These are phyloP conservation scores for Tachysurus vachellii DNA, from an alignment of 2,113 vertebrate genomes.

Conservation along the genomic window DNA sequence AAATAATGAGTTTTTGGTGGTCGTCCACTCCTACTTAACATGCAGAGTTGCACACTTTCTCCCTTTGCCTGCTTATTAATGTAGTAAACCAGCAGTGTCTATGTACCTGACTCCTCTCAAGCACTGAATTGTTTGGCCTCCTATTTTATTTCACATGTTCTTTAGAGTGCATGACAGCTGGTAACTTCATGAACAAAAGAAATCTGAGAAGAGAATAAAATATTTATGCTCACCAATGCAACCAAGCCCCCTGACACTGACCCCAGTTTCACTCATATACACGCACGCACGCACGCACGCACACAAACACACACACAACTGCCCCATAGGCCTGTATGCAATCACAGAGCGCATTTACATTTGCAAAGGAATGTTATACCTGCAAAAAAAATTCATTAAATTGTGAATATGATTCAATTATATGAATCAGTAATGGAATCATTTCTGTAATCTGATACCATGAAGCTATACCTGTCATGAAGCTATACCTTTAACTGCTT, in stretches of 20 bases:
- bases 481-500: background rate
- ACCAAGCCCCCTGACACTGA: conserved; percentile 47
- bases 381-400: background rate
- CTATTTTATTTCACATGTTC: conserved; percentile 18
- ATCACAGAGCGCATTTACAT: conserved; percentile 20
- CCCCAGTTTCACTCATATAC: conserved; percentile 24
- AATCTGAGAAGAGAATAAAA: conserved; percentile 69
- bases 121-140: conserved; percentile 15
- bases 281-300: background rate
- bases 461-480: background rate
- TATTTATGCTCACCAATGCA: conserved; percentile 68
- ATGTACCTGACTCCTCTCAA: background rate
- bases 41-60: background rate
- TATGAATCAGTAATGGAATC: background rate
- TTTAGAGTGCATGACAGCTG: conserved; percentile 42
- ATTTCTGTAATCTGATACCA: background rate
- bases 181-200: conserved; percentile 61
- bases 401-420: background rate
- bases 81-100: background rate
- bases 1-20: background rate
- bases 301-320: background rate
- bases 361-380: background rate
- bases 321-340: background rate
- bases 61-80: conserved; percentile 8
- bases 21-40: conserved; percentile 5